Base-by-base conservation (phyloP, 1,140 invertebrate genomes). In the Megathymus violae region DNA sequence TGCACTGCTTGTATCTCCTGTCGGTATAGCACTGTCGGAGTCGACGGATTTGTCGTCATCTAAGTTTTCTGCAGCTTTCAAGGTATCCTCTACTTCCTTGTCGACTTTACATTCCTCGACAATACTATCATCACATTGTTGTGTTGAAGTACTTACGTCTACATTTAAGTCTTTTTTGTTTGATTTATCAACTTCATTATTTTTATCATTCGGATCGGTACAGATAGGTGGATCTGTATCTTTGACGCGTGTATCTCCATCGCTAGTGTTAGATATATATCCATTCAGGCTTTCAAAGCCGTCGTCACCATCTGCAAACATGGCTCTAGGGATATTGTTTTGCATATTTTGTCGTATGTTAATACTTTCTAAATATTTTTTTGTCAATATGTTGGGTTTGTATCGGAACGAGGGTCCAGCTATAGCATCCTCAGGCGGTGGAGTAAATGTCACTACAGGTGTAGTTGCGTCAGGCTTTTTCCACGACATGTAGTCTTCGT, bases 231-330 rank as follows among this genome's bases (percentile, higher is more conserved):
- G 15, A 17, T 52, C 61, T n/a, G 60, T 41, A 22, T 76, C 69
- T 72, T 74, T 76, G 7, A 64, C 68, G 3, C 58, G 67, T 17
- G 67, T 70, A 11, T 80, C 91, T n/a, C 74, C 85, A 50, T 92
- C 90, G 63, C 91, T 92, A 47, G 95, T 94, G 82, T 96, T 95
- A 0, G 95, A 96, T 64, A 94, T 95, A 79, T 96, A 96, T 10
- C 95, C 95, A 79, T 96, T 96, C n/a, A 97, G 91, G 79, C 96
- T 97, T 89, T 97, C 96, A 82, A 97, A 97, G 10, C 96, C 96
- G 85, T 97, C 96, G 77, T 97, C 96, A 41, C 96, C 96, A 41
- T 91, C 88, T 13, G 85, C 84, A 11, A 91, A 82, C 25, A 78
- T 72, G 0, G 74, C 66, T 63, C 78, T 78, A 3, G 74, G 69